Conservation (phyloP, 2,888 invertebrate species). For the Leptura quadrifasciata region DNA sequence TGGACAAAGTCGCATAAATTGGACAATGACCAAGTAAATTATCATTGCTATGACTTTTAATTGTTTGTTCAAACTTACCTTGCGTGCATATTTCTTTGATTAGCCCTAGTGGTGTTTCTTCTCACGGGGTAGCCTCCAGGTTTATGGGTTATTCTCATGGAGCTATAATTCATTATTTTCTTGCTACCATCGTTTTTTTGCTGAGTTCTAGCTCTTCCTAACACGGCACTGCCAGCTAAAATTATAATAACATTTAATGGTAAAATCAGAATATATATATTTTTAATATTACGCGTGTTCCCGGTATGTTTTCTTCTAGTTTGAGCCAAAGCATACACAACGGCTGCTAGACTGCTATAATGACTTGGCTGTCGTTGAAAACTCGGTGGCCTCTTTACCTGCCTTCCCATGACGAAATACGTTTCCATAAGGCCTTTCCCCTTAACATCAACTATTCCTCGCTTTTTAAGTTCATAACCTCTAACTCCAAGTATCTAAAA, state of each 20-base stretch:
- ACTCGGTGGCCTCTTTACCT: constrained; percentile 77
- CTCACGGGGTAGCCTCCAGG: constrained; percentile 75
- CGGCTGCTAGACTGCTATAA: constrained; percentile 87
- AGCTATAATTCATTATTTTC: constrained; percentile 75
- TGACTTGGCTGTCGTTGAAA: constrained; percentile 82
- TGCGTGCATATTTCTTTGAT: constrained; percentile 70
- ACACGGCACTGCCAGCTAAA: constrained; percentile 68
- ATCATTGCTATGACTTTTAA: too few relatives aligned
- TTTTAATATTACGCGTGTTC: constrained; percentile 67
- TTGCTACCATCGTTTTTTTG: constrained; percentile 67
- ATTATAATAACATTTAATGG: background rate
- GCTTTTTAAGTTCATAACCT: constrained; percentile 84
- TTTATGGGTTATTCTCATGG: constrained; percentile 77
- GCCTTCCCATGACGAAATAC: constrained; percentile 88
- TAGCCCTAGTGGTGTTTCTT: constrained; percentile 77
- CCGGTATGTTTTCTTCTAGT: constrained; percentile 84
- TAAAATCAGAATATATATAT: background rate
- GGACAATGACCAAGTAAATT: too few relatives aligned
- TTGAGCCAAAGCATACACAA: constrained; percentile 92
- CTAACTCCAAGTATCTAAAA: constrained; percentile 83
- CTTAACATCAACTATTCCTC: constrained; percentile 93
- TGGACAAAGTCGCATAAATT: too few relatives aligned
- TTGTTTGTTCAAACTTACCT: constrained; percentile 60
- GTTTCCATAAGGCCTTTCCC: constrained; percentile 98
- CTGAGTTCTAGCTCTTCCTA: constrained; percentile 70